Evolutionary conservation across 2,113 vertebrate genomes (phyloP).

Genomic region (Bombycilla garrulus): DNA sequence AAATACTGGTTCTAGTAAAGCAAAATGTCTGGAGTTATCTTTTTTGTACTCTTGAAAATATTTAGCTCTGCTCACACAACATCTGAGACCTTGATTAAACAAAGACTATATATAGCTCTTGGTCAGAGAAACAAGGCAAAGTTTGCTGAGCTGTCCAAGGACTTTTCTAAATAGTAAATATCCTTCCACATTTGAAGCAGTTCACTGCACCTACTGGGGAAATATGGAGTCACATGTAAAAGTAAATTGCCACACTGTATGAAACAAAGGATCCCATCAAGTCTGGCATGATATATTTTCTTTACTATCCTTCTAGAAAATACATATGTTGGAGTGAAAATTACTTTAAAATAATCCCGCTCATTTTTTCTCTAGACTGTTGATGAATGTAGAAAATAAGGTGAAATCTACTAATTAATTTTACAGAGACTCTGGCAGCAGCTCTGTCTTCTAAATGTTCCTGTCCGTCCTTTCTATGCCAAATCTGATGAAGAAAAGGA

Average conservation of each 20-base stretch:
- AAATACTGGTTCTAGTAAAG: neutral
- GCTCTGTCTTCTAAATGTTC: neutral
- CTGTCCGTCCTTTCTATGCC: neutral
- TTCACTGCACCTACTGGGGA: neutral
- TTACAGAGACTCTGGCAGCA: neutral
- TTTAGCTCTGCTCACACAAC: neutral
- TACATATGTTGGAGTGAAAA: neutral
- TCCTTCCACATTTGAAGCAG: neutral
- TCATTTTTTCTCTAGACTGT: neutral
- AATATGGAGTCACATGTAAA: neutral
- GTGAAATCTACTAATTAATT: neutral
- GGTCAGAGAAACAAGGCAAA: neutral
- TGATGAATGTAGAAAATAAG: neutral
- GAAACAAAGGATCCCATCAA: neutral
- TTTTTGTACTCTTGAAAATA: neutral
- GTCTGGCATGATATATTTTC: neutral
- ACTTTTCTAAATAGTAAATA: neutral
- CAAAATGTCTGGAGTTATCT: neutral
- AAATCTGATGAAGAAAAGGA: neutral
- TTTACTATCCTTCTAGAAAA: neutral
- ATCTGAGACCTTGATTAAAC: neutral
- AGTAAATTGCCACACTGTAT: neutral
- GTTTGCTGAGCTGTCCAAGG: constrained; percentile 16
- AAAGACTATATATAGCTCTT: constrained; percentile 6
- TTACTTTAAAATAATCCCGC: neutral